Percentiles rank a stretch among this genome's conserved stretches.
Evolutionary conservation across 37 sponge, comb jelly and placozoan species (phyloP).

Genomic region (Spongia lamella): DNA sequence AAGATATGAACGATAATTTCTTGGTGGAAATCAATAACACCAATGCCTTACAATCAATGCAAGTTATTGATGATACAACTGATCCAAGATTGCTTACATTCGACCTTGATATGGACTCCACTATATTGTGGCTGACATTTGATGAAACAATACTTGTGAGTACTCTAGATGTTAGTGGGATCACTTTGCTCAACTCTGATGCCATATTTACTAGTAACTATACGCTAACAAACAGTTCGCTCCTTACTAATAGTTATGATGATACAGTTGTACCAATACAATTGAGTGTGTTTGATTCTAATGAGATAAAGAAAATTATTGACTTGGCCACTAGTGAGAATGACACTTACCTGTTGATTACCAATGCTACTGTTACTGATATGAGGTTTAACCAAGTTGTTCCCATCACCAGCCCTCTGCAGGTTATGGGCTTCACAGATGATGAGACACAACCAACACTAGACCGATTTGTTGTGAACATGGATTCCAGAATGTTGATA

Average conservation of each 20-base stretch:
- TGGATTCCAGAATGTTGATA: slow-evolving; percentile 63
- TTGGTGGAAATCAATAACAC: slow-evolving; percentile 19
- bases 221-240: slow-evolving; percentile 40
- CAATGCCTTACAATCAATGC: slow-evolving; percentile 54
- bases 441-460: slow-evolving; percentile 73
- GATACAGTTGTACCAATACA: slow-evolving; percentile 65
- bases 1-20: slow-evolving; percentile 80
- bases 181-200: slow-evolving; percentile 40
- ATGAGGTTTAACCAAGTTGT: slow-evolving; percentile 69
- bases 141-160: slow-evolving; percentile 64
- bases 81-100: slow-evolving; percentile 57
- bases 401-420: slow-evolving; percentile 15
- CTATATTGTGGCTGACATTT: slow-evolving; percentile 75
- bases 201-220: slow-evolving; percentile 8
- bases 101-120: slow-evolving; percentile 62
- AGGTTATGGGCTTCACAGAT: slow-evolving; percentile 47
- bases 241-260: slow-evolving; percentile 39
- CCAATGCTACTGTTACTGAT: slow-evolving; percentile 59
- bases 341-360: slow-evolving; percentile 61
- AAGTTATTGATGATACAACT: slow-evolving; percentile 67
- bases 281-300: slow-evolving; percentile 68
- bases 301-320: slow-evolving; percentile 75
- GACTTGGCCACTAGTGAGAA: slow-evolving; percentile 61
- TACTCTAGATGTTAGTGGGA: slow-evolving; percentile 33
- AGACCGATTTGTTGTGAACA: slow-evolving; percentile 67